Evolutionary conservation across 2,888 invertebrate species (phyloP), one percentile per base, ranked within the genome.

Genomic region (Megamerina dolium): DNA sequence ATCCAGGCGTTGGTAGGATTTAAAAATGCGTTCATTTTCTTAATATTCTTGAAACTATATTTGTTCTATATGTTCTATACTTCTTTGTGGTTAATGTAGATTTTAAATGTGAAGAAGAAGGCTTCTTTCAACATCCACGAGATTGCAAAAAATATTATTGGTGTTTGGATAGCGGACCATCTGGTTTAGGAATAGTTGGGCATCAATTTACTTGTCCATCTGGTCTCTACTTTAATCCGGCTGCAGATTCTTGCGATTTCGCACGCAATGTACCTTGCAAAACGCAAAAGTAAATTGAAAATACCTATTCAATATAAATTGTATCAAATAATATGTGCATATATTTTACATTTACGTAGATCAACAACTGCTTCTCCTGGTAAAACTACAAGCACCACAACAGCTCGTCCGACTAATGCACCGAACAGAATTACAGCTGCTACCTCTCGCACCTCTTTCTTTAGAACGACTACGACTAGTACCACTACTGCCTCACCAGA

Each of bases 121-220:
- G 93, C 3, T 93, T 93, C 75, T 93, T 83, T 74, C 83, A 84
- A 13, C 91, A 93, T 73, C 92, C 92, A 0, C 79, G 87, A 30
- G 92, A 93, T 69, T 93, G 93, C 70, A 90, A 91, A 68, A 92
- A 92, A 66, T 93, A 93, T 64, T 93, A 88, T 74, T 93, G 93
- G 92, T 93, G 93, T 64, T 74, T 93, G 51, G 90, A 90, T 64
- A 87, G 85, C 57, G 89, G 89, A 3, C 85, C 91, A 1, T 87
- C 91, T 1, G 87, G 90, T 60, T 76, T 90, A 14, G 93, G 92
- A 49, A 85, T 93, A 37, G 87, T 93, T 4, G 91, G 90, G 0
- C 90, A 93, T 74, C 87, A 87, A 63, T 93, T 93, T 65, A 93
- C 91, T 0, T 93, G 93, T 63, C 93, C 93, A 4, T 89, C 92